Evolutionary conservation across 2,888 invertebrate genomes (phyloP), one percentile per base, ranked within the genome.

Genomic region (Nesidiocoris tenuis): DNA sequence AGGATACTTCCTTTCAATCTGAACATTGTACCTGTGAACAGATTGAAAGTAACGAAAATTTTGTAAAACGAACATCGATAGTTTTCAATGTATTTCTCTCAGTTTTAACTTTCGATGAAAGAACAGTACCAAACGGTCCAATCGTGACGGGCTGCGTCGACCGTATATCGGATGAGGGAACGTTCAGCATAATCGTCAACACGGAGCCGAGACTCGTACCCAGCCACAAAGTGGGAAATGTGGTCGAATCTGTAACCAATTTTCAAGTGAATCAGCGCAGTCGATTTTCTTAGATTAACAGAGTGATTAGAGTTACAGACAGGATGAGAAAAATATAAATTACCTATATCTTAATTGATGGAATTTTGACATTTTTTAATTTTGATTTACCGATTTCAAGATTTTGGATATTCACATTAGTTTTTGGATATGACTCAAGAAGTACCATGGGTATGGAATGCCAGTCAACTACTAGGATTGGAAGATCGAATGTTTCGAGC

Each of bases 171-270:
- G 92, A 90, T 77, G 92, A 90, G 80, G 93, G 90, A 80, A 88
- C 83, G 83, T 89, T 91, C 83, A 98, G 90, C 84, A 93, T 90
- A 85, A 98, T 90, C 79, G 96, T 95, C 82, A 98, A 88, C 83
- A 97, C 94, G 77, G 98, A 96, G 82, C 99, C 99, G 82, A 95
- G 88, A 84, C 95, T 96, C 81, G 98, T 98, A 82, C 99, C 98
- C 82, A 98, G 91, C 98, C 98, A 99, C 80, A 99, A 86, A 81
- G 96, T 96, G 80, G 98, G 96, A 83, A 92, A 87, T 81, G 90
- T 88, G 84, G 90, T 89, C 81, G 92, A 90, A 86, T 97, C 97
- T 96, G 84, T 1, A 67, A 67, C 12, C 18, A 39, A 16, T 2
- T 56, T 56, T 56, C n/a, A n/a, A n/a, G n/a, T n/a, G n/a, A n/a